These are phyloP conservation scores for Amorpha juglandis DNA, from an alignment of 2,888 invertebrate species.

Conservation along the genomic window DNA sequence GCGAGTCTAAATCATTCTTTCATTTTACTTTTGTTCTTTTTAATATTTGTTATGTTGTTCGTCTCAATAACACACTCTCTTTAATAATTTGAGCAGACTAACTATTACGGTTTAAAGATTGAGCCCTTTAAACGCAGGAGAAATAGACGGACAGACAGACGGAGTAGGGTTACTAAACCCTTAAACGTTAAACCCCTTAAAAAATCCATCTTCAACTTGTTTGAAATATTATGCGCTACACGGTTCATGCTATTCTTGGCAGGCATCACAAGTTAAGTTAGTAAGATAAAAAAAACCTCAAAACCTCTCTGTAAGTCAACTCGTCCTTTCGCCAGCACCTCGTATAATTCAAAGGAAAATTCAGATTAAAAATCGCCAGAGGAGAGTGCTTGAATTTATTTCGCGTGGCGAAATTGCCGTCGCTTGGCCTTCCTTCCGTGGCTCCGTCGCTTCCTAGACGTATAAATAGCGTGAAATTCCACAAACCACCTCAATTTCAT, in stretches of 20 bases:
- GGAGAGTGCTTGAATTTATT: conserved; percentile 61
- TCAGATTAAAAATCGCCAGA: conserved; percentile 62
- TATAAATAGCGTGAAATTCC: conserved; percentile 58
- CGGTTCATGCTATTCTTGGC: neutral
- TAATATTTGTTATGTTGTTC: too few relatives aligned
- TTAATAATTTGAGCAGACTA: too few relatives aligned
- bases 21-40: too few relatives aligned
- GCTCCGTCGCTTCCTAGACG: conserved; percentile 42
- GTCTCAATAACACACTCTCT: too few relatives aligned
- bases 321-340: conserved; percentile 43
- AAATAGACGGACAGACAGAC: too few relatives aligned
- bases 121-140: too few relatives aligned
- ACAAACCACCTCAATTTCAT: conserved; percentile 60
- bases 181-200: neutral
- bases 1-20: too few relatives aligned
- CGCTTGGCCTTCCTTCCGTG: conserved; percentile 62
- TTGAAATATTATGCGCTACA: neutral
- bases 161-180: neutral
- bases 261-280: neutral
- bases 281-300: neutral
- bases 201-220: neutral
- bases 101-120: too few relatives aligned
- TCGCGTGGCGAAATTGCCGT: conserved; percentile 59
- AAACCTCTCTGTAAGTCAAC: conserved; percentile 30
- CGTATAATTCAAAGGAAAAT: conserved; percentile 66